phyloP scores from a whole-genome alignment of 2,888 invertebrate species.

The Tridacna gigas region DNA sequence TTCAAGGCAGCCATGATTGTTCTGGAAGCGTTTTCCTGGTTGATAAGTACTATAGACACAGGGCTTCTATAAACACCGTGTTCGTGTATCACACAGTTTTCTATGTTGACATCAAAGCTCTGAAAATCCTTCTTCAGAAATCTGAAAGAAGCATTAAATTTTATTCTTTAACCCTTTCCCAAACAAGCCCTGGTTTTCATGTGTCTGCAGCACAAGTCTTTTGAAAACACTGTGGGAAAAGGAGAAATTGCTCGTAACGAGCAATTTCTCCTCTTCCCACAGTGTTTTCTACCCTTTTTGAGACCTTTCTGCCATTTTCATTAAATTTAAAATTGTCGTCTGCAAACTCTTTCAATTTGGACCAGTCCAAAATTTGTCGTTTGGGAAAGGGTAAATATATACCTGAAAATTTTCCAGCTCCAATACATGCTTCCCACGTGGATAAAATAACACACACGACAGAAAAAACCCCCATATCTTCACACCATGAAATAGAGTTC shows the following conservation, averaged over 20 bases:
- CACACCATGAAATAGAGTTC: too few relatives aligned
- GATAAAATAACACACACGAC: too few relatives aligned
- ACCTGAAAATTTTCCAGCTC: too few relatives aligned
- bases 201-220: neutral
- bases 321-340: too few relatives aligned
- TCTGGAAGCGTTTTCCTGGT: conserved; percentile 49
- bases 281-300: too few relatives aligned
- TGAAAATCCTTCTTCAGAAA: conserved; percentile 87
- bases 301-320: too few relatives aligned
- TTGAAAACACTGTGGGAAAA: neutral
- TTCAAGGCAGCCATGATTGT: conserved; percentile 54
- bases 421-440: too few relatives aligned
- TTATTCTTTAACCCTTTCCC: neutral
- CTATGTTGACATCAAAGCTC: conserved; percentile 86
- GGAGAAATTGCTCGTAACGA: neutral
- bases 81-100: conserved; percentile 86
- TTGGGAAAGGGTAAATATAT: too few relatives aligned
- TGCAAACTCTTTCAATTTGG: too few relatives aligned
- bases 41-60: conserved; percentile 48
- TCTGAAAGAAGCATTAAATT: conserved; percentile 30
- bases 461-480: too few relatives aligned
- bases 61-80: conserved; percentile 37
- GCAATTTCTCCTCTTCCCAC: too few relatives aligned
- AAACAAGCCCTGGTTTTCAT: neutral
- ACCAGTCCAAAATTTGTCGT: too few relatives aligned